Conservation (phyloP, 2,113 vertebrate species). For the Heterotis niloticus region DNA sequence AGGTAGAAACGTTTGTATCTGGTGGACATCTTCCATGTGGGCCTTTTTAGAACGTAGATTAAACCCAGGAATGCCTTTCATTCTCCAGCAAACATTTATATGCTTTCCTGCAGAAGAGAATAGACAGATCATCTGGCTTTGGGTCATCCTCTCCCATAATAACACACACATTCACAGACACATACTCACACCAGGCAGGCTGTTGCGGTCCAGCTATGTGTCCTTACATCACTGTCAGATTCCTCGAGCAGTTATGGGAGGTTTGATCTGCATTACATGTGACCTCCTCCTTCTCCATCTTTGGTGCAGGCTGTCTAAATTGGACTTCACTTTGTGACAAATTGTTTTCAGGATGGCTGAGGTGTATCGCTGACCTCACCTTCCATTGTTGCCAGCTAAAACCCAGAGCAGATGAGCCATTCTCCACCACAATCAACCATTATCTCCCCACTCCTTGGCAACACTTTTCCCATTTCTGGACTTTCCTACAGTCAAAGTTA, state of each 20-base stretch:
- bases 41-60: no score
- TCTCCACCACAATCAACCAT: slow-evolving; percentile 16
- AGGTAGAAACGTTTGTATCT: no score
- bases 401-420: slow-evolving; percentile 49
- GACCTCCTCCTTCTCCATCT: slow-evolving; percentile 42
- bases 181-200: background rate
- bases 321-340: slow-evolving; percentile 47
- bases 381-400: slow-evolving; percentile 26
- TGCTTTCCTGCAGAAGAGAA: background rate
- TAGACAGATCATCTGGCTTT: background rate
- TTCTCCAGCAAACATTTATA: background rate
- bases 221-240: slow-evolving; percentile 41
- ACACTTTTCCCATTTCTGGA: background rate
- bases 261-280: slow-evolving; percentile 29
- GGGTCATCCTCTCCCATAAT: background rate
- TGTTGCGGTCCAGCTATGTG: slow-evolving; percentile 16
- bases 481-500: background rate
- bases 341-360: slow-evolving; percentile 30
- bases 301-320: slow-evolving; percentile 39
- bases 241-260: background rate
- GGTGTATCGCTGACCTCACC: slow-evolving; percentile 37
- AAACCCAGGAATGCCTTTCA: background rate
- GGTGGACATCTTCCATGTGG: no score
- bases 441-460: background rate
- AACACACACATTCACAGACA: slow-evolving; percentile 4